Conservation (phyloP, 2,113 vertebrate species). For the Myrmecobius fasciatus region DNA sequence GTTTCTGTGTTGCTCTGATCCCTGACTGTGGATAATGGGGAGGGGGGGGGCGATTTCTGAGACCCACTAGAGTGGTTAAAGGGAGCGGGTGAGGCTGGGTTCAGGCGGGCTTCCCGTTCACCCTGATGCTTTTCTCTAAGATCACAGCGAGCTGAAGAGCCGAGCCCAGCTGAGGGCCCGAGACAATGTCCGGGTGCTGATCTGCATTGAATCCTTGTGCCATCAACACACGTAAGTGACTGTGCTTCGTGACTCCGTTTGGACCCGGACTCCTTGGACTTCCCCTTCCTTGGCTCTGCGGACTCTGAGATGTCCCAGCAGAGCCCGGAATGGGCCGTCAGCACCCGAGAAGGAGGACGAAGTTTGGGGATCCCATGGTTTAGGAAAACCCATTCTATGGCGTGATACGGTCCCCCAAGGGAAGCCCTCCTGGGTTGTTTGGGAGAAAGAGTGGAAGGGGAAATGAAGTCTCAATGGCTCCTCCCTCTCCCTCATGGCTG, state of each 20-base stretch:
- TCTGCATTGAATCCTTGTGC: slow-evolving; percentile 97
- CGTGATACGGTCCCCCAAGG: neutral
- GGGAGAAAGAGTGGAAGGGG: neutral
- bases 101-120: neutral
- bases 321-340: neutral
- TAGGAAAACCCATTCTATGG: slow-evolving; percentile 7
- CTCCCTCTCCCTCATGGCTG: neutral
- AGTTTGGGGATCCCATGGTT: slow-evolving; percentile 10
- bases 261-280: neutral
- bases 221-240: slow-evolving; percentile 92
- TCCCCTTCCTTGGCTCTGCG: neutral
- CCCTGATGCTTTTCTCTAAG: slow-evolving; percentile 76
- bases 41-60: neutral
- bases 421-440: neutral
- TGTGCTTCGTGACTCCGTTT: neutral
- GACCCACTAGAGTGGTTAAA: neutral
- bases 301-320: neutral
- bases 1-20: neutral
- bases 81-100: neutral
- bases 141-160: slow-evolving; percentile 92
- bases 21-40: neutral
- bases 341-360: neutral
- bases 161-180: slow-evolving; percentile 88
- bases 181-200: slow-evolving; percentile 90
- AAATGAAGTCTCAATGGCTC: neutral